Percentiles rank a stretch among this genome's conserved stretches.
phyloP scores from a whole-genome alignment of 1,140 invertebrate genomes.

The Drosophila sp. region DNA sequence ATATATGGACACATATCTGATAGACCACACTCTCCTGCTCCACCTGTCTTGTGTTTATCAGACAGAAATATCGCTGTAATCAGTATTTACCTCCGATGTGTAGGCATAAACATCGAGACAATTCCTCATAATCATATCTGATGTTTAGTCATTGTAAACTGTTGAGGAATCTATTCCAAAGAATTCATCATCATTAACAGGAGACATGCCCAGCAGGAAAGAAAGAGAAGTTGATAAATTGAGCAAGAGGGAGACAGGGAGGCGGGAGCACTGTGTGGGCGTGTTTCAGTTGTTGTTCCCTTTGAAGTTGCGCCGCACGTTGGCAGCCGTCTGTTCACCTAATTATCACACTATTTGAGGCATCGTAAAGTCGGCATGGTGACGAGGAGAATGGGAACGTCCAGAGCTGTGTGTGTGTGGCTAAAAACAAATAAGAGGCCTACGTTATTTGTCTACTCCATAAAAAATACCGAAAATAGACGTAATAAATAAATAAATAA shows the following conservation, averaged over 20 bases:
- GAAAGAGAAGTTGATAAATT: background rate
- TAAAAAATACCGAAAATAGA: slow-evolving; percentile 40
- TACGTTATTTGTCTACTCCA: slow-evolving; percentile 27
- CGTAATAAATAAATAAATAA: slow-evolving; percentile 55
- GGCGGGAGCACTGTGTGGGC: slow-evolving; percentile 18
- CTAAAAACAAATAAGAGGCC: slow-evolving; percentile 36
- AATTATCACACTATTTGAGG: slow-evolving; percentile 76
- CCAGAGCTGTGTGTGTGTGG: slow-evolving; percentile 30
- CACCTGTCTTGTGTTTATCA: background rate
- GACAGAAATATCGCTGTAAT: background rate
- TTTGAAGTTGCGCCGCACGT: slow-evolving; percentile 66
- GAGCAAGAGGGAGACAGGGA: background rate
- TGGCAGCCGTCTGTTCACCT: slow-evolving; percentile 67
- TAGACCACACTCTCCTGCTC: background rate
- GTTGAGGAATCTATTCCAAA: slow-evolving; percentile 17
- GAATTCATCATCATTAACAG: slow-evolving; percentile 37
- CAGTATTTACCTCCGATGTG: slow-evolving; percentile 3
- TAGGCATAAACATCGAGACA: background rate
- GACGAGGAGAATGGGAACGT: background rate
- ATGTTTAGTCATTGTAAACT: slow-evolving; percentile 32
- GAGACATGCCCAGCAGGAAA: background rate
- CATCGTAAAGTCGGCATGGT: slow-evolving; percentile 53
- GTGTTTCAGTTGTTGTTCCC: slow-evolving; percentile 22
- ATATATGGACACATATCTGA: background rate
- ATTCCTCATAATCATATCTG: slow-evolving; percentile 7